Conservation (phyloP, 2,113 vertebrate species). For the Pluvialis apricaria region DNA sequence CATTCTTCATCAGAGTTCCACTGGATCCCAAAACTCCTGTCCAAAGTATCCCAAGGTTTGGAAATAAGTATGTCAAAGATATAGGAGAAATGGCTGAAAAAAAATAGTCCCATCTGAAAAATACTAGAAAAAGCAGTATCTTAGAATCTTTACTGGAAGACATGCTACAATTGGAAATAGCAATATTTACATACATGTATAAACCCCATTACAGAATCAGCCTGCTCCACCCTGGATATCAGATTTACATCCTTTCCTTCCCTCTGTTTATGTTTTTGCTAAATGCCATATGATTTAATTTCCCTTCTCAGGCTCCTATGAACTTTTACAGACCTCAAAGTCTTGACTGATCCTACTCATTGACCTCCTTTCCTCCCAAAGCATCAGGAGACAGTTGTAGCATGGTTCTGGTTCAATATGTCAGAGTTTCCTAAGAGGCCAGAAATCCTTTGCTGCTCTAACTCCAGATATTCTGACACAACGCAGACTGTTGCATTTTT, state of each 20-base stretch:
- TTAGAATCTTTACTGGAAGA: not conserved
- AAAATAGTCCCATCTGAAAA: not conserved
- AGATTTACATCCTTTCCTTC: not conserved
- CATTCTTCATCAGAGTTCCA: not conserved
- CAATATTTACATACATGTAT: not conserved
- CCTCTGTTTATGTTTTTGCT: not conserved
- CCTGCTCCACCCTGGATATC: not conserved
- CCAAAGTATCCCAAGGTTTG: not conserved
- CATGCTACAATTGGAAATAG: not conserved
- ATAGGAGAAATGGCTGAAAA: rapidly evolving
- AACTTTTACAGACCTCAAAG: not conserved
- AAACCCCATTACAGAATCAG: not conserved
- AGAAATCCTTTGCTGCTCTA: not conserved
- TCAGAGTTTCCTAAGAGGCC: not conserved
- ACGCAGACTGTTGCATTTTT: not conserved
- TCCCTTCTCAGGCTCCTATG: not conserved
- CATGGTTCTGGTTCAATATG: not conserved
- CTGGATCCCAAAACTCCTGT: not conserved
- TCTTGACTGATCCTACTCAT: not conserved
- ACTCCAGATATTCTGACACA: not conserved
- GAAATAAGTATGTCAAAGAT: not conserved
- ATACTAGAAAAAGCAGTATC: not conserved
- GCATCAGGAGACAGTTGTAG: not conserved
- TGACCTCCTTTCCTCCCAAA: not conserved
- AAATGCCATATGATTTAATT: not conserved